Evolutionary conservation across 2,113 vertebrate species (phyloP), one percentile per base, ranked within the genome.

Genomic region (Heterochromis multidens): DNA sequence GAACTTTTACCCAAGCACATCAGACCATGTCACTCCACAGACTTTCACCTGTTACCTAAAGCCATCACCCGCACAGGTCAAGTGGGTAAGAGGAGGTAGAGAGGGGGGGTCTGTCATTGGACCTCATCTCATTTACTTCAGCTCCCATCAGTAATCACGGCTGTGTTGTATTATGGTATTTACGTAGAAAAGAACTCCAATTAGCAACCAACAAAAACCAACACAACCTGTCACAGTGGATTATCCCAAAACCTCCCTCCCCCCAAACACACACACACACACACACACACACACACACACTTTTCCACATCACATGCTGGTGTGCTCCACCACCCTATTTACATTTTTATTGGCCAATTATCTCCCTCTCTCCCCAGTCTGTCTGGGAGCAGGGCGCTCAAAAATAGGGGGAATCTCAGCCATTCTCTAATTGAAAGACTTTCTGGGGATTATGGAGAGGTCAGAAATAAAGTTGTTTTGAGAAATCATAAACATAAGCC

Each of bases 291-390:
- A 19, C 80, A 56, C 17, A 12, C 49, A 25, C 58, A 6, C 70
- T 37, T 79, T 57, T 40, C 58, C 86, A 72, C 86, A 92, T 88
- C 88, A 87, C 91, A 90, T 85, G 86, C 93, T 93, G 90, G 90
- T 94, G 95, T 87, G 74, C 91, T 93, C 90, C 81, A 85, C 87
- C 91, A 89, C 5, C 90, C 86, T 87, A 95, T 96, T 96, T 96
- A 94, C 94, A 96, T 96, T 95, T 96, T 95, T 95, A 95, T 96
- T 95, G 93, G 94, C 92, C 92, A 95, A 95, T 95, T 96, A 96
- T 95, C 94, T 95, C 83, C 63, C 85, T 87, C 94, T 95, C 93
- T 93, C 88, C 86, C 87, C 81, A 82, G 90, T 89, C 88, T 94
- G 88, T 94, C 92, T 92, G 88, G 87, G 81, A 90, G 88, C 85